A percentile compares a stretch with the other conserved stretches of the same genome.
phyloP scores from a whole-genome alignment of 2,113 vertebrate genomes.

The Eolophus roseicapilla region DNA sequence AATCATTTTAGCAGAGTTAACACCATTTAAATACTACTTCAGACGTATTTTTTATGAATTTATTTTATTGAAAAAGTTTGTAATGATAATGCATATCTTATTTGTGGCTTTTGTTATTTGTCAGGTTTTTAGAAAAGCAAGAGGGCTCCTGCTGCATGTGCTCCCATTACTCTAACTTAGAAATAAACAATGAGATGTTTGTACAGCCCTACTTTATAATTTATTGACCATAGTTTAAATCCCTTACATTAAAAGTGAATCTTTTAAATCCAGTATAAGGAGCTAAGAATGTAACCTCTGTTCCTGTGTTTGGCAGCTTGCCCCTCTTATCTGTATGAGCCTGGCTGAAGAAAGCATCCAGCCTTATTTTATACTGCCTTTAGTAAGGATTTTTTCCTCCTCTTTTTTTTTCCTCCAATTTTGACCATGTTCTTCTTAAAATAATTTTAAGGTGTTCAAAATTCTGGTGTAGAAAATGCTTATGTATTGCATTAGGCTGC shows the following conservation, averaged over 20 bases:
- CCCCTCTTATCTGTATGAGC: background rate
- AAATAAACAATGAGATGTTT: constrained; percentile 28
- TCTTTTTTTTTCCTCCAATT: background rate
- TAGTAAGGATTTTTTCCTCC: background rate
- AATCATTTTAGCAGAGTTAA: constrained; percentile 66
- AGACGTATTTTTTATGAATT: constrained; percentile 55
- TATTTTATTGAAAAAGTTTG: constrained; percentile 46
- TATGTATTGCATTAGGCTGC: background rate
- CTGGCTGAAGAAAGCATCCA: background rate
- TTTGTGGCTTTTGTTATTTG: background rate
- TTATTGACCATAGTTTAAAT: constrained; percentile 46
- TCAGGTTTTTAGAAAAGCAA: background rate
- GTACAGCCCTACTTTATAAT: background rate
- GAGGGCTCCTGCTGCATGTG: background rate
- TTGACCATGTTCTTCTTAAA: background rate
- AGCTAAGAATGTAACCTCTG: constrained; percentile 32
- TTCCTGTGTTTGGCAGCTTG: background rate
- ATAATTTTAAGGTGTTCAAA: background rate
- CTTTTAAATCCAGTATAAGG: constrained; percentile 26
- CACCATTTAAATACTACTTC: constrained; percentile 57
- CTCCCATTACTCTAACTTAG: constrained; percentile 5
- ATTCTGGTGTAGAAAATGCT: background rate
- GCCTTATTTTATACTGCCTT: background rate
- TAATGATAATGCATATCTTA: background rate
- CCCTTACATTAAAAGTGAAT: constrained; percentile 18